Conservation (phyloP, 2,797 vertebrate species). For the Chrysocyon brachyurus region DNA sequence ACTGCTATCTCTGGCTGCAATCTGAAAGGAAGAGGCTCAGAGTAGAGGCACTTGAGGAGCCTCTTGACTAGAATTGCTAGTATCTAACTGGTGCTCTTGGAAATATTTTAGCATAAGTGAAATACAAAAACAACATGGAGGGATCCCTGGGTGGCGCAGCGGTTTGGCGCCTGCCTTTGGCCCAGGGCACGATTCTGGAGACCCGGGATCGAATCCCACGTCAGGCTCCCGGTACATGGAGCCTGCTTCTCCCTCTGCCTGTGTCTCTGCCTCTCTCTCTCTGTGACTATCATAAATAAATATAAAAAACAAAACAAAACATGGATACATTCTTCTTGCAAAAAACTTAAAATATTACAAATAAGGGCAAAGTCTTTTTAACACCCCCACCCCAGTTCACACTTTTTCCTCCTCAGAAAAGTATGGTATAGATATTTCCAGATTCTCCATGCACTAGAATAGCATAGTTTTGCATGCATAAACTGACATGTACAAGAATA, state of each 20-base stretch:
- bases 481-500: background rate
- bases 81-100: background rate
- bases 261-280: too few species aligned
- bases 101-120: background rate
- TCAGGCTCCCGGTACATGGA: too few species aligned
- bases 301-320: too few species aligned
- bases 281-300: too few species aligned
- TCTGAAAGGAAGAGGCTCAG: background rate
- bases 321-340: background rate
- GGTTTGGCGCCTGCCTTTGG: too few species aligned
- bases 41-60: background rate
- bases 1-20: background rate
- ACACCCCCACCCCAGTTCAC: background rate
- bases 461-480: background rate
- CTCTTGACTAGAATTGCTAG: background rate
- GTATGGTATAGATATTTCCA: background rate
- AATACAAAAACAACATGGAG: background rate
- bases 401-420: background rate
- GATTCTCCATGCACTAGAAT: background rate
- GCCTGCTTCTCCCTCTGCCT: too few species aligned
- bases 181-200: too few species aligned
- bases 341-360: background rate
- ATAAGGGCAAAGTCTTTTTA: background rate
- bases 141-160: too few species aligned
- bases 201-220: too few species aligned